These are phyloP conservation scores for Ennomos quercinarius DNA, from an alignment of 2,888 invertebrate genomes.

Conservation along the genomic window DNA sequence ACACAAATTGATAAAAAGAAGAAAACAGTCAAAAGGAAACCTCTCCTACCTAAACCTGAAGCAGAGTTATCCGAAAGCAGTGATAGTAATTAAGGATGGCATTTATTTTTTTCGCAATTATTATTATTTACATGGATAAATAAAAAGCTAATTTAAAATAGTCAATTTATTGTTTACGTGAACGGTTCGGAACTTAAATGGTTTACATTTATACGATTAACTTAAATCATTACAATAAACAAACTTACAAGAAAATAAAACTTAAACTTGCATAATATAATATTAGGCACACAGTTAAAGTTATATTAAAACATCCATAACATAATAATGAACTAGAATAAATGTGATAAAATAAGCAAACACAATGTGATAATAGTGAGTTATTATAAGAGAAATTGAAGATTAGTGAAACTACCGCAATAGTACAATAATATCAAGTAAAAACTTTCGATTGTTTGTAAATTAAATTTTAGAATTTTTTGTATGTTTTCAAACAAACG, in stretches of 20 bases:
- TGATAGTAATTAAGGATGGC: constrained; percentile 76
- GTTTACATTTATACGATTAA: constrained; percentile 45
- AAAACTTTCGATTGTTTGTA: background rate
- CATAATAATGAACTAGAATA: constrained; percentile 20
- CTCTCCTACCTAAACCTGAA: constrained; percentile 82
- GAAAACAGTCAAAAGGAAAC: constrained; percentile 71
- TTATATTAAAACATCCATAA: constrained; percentile 22
- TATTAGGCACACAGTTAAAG: constrained; percentile 31
- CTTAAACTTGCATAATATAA: constrained; percentile 43
- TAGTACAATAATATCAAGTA: constrained; percentile 1
- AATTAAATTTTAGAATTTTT: background rate
- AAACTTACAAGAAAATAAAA: constrained; percentile 40
- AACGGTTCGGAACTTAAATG: constrained; percentile 61
- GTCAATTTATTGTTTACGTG: constrained; percentile 77
- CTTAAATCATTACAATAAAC: constrained; percentile 45
- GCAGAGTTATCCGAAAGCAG: constrained; percentile 88
- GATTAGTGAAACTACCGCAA: constrained; percentile 6
- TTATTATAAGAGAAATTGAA: too few species aligned
- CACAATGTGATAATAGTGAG: constrained; percentile 12
- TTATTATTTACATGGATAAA: constrained; percentile 38
- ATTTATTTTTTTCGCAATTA: background rate
- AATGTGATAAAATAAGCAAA: constrained; percentile 2
- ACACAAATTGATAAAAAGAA: constrained; percentile 86
- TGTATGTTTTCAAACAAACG: background rate
- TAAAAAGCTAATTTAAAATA: constrained; percentile 69